Evolutionary conservation across 2,888 invertebrate genomes (phyloP).

Genomic region (Seladonia tumulorum): DNA sequence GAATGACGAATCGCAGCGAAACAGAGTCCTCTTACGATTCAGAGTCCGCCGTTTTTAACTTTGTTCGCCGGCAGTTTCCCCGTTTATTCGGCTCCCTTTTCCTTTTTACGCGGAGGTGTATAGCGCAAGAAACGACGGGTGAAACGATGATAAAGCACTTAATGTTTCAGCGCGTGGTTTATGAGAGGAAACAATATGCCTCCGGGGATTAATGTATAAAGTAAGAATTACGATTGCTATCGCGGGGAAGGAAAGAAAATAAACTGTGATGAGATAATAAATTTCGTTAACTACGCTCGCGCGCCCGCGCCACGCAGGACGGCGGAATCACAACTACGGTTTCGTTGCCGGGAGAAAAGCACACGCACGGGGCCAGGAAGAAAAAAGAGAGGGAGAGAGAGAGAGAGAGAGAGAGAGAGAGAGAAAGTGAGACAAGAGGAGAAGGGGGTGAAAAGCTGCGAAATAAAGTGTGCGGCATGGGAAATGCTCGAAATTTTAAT

Average conservation of each 20-base stretch:
- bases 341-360: not conserved
- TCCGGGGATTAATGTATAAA: constrained; percentile 48
- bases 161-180: constrained; percentile 51
- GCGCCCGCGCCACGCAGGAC: not conserved
- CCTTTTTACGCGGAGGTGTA: not conserved
- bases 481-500: constrained; percentile 42
- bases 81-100: not conserved
- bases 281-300: constrained; percentile 49
- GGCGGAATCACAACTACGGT: not conserved
- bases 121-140: constrained; percentile 29
- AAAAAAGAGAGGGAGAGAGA: not conserved
- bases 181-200: constrained; percentile 54
- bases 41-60: not conserved
- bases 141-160: constrained; percentile 58
- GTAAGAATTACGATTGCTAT: constrained; percentile 59
- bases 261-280: constrained; percentile 57
- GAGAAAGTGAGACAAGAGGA: not conserved
- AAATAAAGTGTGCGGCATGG: constrained; percentile 17
- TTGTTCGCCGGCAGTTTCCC: not conserved
- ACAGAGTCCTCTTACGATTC: constrained; percentile 14
- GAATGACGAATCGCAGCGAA: constrained; percentile 1
- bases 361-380: not conserved
- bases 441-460: constrained; percentile 14
- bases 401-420: not conserved
- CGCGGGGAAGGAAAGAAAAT: constrained; percentile 39